Conservation (phyloP, 2,797 vertebrate genomes). For the Neosilurus hyrtlii region DNA sequence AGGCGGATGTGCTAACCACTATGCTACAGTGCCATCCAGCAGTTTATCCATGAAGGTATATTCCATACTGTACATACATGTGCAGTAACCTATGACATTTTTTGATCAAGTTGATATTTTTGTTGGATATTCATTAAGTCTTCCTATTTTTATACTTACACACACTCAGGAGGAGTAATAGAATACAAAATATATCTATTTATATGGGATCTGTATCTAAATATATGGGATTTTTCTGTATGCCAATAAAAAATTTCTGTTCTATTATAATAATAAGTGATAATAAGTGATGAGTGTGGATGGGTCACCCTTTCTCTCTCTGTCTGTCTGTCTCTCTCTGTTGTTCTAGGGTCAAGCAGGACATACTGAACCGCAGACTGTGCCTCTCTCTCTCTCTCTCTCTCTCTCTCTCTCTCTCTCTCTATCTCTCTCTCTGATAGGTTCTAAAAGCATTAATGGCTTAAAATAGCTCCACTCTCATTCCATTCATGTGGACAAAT, state of each 20-base stretch:
- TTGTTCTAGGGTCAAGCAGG: slow-evolving; percentile 36
- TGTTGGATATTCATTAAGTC: background rate
- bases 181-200: background rate
- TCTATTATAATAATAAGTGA: too few species aligned
- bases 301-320: background rate
- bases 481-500: slow-evolving; percentile 16
- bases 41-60: background rate
- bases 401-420: background rate
- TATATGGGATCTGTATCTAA: too few species aligned
- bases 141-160: background rate
- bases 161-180: background rate
- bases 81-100: background rate
- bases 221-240: too few species aligned
- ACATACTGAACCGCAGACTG: slow-evolving; percentile 16
- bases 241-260: too few species aligned
- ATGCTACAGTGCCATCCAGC: too few species aligned
- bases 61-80: background rate
- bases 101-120: background rate
- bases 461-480: slow-evolving; percentile 27
- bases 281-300: too few species aligned
- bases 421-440: slow-evolving; percentile 19
- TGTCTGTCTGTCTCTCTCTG: background rate
- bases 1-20: too few species aligned
- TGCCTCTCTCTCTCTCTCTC: background rate
- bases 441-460: slow-evolving; percentile 21